Evolutionary conservation across 2,113 vertebrate species (phyloP).

Genomic region (Raja brachyura): DNA sequence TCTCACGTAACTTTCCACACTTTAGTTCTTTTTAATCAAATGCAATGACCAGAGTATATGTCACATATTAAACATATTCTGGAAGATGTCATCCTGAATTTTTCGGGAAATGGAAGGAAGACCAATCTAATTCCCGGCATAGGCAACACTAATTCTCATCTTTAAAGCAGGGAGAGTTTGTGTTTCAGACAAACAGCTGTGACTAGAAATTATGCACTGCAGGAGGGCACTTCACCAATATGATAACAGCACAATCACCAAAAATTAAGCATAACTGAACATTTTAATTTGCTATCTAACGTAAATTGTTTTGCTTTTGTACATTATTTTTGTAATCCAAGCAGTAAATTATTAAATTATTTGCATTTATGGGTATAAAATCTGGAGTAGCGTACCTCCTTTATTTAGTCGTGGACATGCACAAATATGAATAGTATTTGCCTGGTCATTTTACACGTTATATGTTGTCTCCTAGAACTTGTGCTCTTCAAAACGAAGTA

Average conservation of each 20-base stretch:
- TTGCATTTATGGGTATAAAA: neutral
- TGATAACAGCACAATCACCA: conserved; percentile 36
- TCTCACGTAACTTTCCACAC: neutral
- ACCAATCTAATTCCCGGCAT: neutral
- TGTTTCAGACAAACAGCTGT: conserved; percentile 34
- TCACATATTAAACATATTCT: neutral
- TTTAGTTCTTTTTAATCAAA: neutral
- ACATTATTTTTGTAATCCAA: conserved; percentile 25
- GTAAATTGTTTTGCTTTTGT: conserved; percentile 37
- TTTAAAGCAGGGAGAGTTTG: conserved; percentile 14
- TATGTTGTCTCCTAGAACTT: neutral
- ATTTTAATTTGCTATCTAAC: conserved; percentile 35
- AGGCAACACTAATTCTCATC: conserved; percentile 22
- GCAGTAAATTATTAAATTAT: conserved; percentile 33
- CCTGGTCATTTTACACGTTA: neutral
- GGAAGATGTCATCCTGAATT: neutral
- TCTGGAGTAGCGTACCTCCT: neutral
- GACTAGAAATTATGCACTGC: conserved; percentile 26
- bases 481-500: neutral
- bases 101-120: neutral
- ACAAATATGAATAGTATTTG: neutral
- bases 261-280: conserved; percentile 39
- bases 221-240: conserved; percentile 38
- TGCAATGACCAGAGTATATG: neutral
- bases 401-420: neutral